phyloP scores from a whole-genome alignment of 2,113 vertebrate genomes.

The Synodontis membranacea region DNA sequence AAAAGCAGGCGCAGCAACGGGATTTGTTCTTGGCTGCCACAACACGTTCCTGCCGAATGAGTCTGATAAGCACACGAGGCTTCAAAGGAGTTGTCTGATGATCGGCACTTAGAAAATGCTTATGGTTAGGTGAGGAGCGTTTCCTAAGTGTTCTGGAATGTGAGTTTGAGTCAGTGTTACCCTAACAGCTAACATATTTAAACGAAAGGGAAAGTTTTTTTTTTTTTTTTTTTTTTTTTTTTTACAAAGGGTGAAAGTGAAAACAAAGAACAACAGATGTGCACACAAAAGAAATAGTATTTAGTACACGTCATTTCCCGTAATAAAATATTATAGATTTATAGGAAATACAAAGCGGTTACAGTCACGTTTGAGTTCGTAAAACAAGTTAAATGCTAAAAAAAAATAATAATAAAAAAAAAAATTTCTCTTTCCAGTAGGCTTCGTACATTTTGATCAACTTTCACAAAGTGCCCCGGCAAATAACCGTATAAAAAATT shows the following conservation, averaged over 20 bases:
- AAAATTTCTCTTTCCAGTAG: neutral
- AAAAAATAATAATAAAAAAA: too few relatives aligned
- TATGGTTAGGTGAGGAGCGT: neutral
- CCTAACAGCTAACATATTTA: neutral
- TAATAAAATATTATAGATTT: neutral
- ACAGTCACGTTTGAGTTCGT: neutral
- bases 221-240: too few relatives aligned
- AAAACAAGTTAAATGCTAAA: neutral
- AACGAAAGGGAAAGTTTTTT: slow-evolving; percentile 10
- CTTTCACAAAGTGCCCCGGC: slow-evolving; percentile 10
- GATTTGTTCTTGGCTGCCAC: slow-evolving; percentile 12
- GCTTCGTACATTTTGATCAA: neutral
- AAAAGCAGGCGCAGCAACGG: neutral
- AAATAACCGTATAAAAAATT: slow-evolving; percentile 31
- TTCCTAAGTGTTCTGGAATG: neutral
- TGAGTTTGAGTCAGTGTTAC: neutral
- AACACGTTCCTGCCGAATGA: slow-evolving; percentile 3
- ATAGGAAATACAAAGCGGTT: neutral
- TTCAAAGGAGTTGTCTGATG: neutral
- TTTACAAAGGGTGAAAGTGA: slow-evolving; percentile 27
- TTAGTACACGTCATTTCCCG: neutral
- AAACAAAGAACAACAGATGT: slow-evolving; percentile 13
- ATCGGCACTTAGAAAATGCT: neutral
- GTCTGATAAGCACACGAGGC: slow-evolving; percentile 3
- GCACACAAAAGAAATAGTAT: neutral